Base-by-base conservation (phyloP, 2,888 invertebrate genomes). In the Epinotia brunnichana region DNA sequence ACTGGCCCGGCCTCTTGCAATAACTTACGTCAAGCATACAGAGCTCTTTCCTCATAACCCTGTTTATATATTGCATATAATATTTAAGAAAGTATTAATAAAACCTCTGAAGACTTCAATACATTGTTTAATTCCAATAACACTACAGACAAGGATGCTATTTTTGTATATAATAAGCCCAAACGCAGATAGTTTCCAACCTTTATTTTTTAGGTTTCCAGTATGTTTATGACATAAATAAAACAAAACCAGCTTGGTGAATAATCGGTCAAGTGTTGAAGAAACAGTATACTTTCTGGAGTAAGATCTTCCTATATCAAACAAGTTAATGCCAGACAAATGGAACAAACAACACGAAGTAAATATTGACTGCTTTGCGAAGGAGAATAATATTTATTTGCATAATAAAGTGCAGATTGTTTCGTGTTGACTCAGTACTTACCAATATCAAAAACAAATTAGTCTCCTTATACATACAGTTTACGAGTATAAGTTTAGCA, bases 351-450 rank as follows among this genome's bases (percentile, higher is more conserved):
- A 56, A 3, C 17, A n/a, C 21, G n/a, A 7, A 4, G 41, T 56
- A 19, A 66, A 3, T 54, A 54, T 66, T 66, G 39, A 56, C 66
- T 17, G 35, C 29, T 17, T 51, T 63, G 17, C 62, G 15, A 39
- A 64, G 53, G 53, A 53, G 54, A 56, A 29, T 21, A 66, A 54
- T 56, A 41, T 66, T 54, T 64, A 41, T 66, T 64, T 53, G n/a
- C 15, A 21, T 39, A 19, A 39, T 19, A 35, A 10, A 64, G 64
- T 41, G 53, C 64, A 39, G 51, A 63, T 53, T 63, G 63, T 48
- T 7, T n/a, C 15, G 17, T 44, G 62, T 48, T 3, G 44, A n/a
- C n/a, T 29, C 19, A 63, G 29, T 24, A 61, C 9, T 60, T 1
- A 9, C 35, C 9, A 35, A 35, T 35, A 35, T 9, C 35, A 35